Base-by-base conservation (phyloP, 2,888 invertebrate genomes). In the Epinotia demarniana region DNA sequence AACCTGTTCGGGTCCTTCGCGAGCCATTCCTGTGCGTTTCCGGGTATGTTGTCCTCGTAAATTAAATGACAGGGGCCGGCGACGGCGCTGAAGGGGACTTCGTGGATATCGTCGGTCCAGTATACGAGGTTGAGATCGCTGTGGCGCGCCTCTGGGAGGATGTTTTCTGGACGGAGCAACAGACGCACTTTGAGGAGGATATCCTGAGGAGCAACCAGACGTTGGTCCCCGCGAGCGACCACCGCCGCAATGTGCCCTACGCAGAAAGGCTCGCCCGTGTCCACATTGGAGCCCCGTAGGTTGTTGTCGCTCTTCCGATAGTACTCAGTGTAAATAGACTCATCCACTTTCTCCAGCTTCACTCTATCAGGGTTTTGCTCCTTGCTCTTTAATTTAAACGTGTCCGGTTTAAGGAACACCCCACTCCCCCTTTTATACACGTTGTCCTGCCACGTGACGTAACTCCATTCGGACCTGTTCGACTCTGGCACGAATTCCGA, bases 131-230 rank as follows among this genome's bases (percentile, higher is more conserved):
- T 97, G 16, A 97, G 87, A 84, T 97, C 97, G 68, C 95, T 93
- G 78, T 96, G 95, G 77, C 96, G 95, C 0, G 95, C 94, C 33
- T 92, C 87, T 68, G 95, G 94, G 78, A 95, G 78, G 95, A 95
- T 0, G 97, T 97, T 85, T 97, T 96, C 87, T 97, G 97, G 96
- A 76, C 98, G 95, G 82, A 96, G 97, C 83, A 97, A 94, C 80
- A 97, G 95, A 80, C 95, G 95, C 0, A 97, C 95, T 85, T 92
- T 95, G 1, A 97, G 88, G 79, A 94, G 95, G 66, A 97, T 95
- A 79, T 96, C 95, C 77, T 94, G 92, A 0, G 95, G 93, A 0
- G 92, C 90, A n/a, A 95, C 89, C 23, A 95, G 84, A 64, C 93
- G 91, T 8, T 94, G 93, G 2, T 91, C 92, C 12, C 95, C 95